These are phyloP conservation scores for Pterobdella sp. DNA, from an alignment of 2,888 invertebrate species.

Conservation along the genomic window DNA sequence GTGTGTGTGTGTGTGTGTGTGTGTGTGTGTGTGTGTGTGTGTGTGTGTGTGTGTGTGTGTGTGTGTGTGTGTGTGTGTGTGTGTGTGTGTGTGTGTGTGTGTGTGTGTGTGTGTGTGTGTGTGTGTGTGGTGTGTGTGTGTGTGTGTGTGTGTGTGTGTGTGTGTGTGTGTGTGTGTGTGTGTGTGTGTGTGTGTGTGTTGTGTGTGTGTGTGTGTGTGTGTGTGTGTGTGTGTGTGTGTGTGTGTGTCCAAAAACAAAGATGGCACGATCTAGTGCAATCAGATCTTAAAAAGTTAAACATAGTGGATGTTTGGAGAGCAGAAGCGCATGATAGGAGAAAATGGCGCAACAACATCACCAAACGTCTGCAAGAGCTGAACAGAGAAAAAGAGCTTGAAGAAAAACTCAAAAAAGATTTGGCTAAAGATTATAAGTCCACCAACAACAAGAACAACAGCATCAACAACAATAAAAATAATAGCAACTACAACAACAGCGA, in stretches of 20 bases:
- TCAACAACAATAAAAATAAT: background rate
- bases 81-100: background rate
- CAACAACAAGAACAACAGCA: slow-evolving; percentile 1
- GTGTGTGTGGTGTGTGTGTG: background rate
- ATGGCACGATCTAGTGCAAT: background rate
- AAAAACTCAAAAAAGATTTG: background rate
- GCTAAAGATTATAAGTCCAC: too few relatives aligned
- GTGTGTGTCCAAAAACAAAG: background rate
- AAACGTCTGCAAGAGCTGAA: too few relatives aligned
- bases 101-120: background rate
- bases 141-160: slow-evolving; percentile 16
- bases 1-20: slow-evolving; percentile 17
- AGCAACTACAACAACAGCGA: slow-evolving; percentile 1
- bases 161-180: slow-evolving; percentile 16
- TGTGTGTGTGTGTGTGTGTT: slow-evolving; percentile 16
- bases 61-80: slow-evolving; percentile 16
- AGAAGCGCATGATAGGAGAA: too few relatives aligned
- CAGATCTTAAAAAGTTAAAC: too few relatives aligned
- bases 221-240: slow-evolving; percentile 11
- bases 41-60: slow-evolving; percentile 16
- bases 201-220: slow-evolving; percentile 14
- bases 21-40: slow-evolving; percentile 16
- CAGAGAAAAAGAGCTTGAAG: background rate
- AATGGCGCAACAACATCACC: too few relatives aligned
- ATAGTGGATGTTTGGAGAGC: too few relatives aligned